phyloP scores from a whole-genome alignment of 2,797 vertebrate species.

The Pachyuromys duprasi region DNA sequence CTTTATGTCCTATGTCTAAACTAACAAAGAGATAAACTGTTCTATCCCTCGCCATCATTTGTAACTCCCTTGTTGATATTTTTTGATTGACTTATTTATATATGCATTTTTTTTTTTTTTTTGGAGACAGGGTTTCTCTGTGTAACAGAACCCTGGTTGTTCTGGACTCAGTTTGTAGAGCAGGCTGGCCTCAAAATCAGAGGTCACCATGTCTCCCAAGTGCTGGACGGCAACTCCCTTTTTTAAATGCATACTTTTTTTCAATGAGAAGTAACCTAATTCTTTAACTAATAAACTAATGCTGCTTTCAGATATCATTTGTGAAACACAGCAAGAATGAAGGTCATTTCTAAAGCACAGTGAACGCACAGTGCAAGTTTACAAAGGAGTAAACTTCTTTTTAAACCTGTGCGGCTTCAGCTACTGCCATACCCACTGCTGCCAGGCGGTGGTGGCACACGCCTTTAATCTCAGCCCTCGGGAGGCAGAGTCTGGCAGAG shows the following conservation, averaged over 20 bases:
- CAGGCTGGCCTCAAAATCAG: too few species aligned
- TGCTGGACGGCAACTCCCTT: too few species aligned
- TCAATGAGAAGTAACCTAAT: neutral
- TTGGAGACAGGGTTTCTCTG: too few species aligned
- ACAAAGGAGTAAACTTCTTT: slow-evolving; percentile 6
- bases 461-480: neutral
- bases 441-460: neutral
- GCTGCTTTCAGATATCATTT: slow-evolving; percentile 32
- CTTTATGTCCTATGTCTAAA: neutral
- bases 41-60: neutral
- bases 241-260: slow-evolving; percentile 9
- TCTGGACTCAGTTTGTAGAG: too few species aligned
- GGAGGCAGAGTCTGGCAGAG: neutral
- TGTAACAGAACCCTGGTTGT: too few species aligned
- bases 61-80: neutral
- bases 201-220: too few species aligned
- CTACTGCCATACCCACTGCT: neutral
- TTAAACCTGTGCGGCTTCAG: neutral
- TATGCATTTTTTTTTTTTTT: too few species aligned
- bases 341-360: slow-evolving; percentile 61
- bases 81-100: too few species aligned
- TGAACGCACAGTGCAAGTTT: neutral
- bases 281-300: slow-evolving; percentile 36
- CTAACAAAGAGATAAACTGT: neutral
- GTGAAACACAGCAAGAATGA: slow-evolving; percentile 62